Evolutionary conservation across 2,113 vertebrate genomes (phyloP).

Genomic region (Grus americana): DNA sequence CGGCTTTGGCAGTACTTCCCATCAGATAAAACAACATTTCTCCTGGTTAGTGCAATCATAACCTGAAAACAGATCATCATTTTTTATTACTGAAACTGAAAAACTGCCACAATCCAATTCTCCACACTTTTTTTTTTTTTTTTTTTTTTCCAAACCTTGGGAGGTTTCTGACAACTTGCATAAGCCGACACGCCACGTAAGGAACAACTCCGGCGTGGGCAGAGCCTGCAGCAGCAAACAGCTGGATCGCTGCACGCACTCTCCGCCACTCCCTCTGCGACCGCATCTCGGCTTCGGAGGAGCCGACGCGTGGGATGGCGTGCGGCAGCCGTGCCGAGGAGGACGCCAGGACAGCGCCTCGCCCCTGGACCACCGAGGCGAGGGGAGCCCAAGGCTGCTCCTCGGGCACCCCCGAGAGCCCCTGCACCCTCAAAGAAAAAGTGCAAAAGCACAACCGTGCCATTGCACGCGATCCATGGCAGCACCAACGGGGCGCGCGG

Average conservation of each 20-base stretch:
- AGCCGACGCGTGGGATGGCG: neutral
- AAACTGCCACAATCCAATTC: neutral
- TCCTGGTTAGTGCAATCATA: rapidly evolving
- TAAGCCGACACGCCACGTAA: neutral
- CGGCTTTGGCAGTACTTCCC: rapidly evolving
- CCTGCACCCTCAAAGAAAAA: neutral
- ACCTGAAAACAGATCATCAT: rapidly evolving
- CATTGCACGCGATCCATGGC: rapidly evolving
- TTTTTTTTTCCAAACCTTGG: too few relatives aligned
- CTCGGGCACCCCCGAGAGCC: neutral
- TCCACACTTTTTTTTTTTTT: rapidly evolving
- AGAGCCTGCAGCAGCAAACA: neutral
- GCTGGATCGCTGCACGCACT: neutral
- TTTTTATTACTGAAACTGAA: neutral
- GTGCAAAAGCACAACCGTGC: rapidly evolving
- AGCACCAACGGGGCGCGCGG: rapidly evolving
- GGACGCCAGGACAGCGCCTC: rapidly evolving
- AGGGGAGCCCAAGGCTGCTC: neutral
- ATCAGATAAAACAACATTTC: rapidly evolving
- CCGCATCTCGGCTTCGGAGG: rapidly evolving
- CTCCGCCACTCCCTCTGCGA: rapidly evolving
- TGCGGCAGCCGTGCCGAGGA: rapidly evolving
- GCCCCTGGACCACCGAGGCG: rapidly evolving
- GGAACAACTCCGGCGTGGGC: neutral
- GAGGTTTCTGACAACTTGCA: neutral